These are phyloP conservation scores for Caenorhabditis sulstoni DNA, from an alignment of 2,888 invertebrate species.

Conservation along the genomic window DNA sequence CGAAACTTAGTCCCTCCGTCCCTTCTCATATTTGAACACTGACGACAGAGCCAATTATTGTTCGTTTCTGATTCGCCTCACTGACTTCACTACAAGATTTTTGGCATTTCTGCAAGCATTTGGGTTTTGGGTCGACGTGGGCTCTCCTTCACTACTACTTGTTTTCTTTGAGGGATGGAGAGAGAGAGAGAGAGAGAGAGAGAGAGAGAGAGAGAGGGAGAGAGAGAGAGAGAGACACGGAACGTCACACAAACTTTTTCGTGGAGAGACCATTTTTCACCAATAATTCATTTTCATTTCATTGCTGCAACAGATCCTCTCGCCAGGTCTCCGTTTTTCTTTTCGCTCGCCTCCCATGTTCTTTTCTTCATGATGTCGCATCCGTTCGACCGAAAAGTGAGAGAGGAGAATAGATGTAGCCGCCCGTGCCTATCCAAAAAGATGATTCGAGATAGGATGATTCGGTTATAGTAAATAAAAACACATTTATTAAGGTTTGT, in stretches of 20 bases:
- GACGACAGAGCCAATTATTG: slow-evolving; percentile 58
- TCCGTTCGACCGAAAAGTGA: neutral
- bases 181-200: too few species aligned
- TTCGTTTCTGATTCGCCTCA: slow-evolving; percentile 62
- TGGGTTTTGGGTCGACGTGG: slow-evolving; percentile 14
- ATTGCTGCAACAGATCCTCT: slow-evolving; percentile 44
- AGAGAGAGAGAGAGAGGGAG: too few species aligned
- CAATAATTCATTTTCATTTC: slow-evolving; percentile 57
- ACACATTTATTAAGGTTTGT: slow-evolving; percentile 38
- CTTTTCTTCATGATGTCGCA: neutral
- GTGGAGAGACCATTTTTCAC: slow-evolving; percentile 42
- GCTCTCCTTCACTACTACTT: slow-evolving; percentile 30
- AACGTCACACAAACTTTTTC: slow-evolving; percentile 19
- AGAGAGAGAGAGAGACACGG: too few species aligned
- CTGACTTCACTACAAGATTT: slow-evolving; percentile 58
- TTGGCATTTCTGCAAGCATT: slow-evolving; percentile 50
- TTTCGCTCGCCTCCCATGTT: neutral
- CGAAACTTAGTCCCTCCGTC: neutral
- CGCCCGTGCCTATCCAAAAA: neutral
- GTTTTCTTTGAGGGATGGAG: slow-evolving; percentile 32
- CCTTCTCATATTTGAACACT: slow-evolving; percentile 42
- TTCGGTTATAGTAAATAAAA: slow-evolving; percentile 41
- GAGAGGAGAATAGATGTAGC: neutral
- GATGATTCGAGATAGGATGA: slow-evolving; percentile 6
- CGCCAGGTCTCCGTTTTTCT: neutral